Base-by-base conservation (phyloP, 2,113 vertebrate species). In the Micronycteris hirsuta region DNA sequence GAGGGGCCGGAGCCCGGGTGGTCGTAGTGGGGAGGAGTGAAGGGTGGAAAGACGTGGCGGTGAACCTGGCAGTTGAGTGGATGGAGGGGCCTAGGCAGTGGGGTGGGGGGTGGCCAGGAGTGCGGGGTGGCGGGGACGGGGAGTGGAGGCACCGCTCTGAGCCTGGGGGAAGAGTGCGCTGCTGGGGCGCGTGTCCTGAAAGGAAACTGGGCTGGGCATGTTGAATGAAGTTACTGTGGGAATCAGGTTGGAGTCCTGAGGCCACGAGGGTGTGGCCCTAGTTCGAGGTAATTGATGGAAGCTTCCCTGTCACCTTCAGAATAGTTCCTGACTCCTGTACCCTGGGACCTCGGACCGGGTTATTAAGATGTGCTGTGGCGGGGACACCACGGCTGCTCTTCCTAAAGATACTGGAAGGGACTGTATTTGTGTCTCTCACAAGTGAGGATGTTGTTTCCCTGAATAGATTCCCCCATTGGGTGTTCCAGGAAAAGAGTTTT, bases 201-300 rank as follows among this genome's bases (percentile, higher is more conserved):
- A 65, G 36, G 54, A 67, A 52, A 3, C 15, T 15, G 47, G 63
- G 56, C 12, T 24, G 31, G 45, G 58, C 15, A 22, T 3, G 7
- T 54, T 61, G 91, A 93, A 17, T 63, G 88, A 85, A 33, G 41
- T 58, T 45, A 90, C 24, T 17, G n/a, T 92, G 91, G 93, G 91
- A 94, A 92, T 36, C 11, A 67, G 81, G 33, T 54, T 58, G 91
- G 52, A 67, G 61, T 90, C 84, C 49, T 47, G 43, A 81, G 89
- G 63, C 36, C 31, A 31, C 1, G 24, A 86, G 74, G 86, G 81
- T 43, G 96, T 49, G 93, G 41, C 71, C 86, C n/a, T 31, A 7
- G 73, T 24, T 36, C 36, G 28, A 94, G 33, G 49, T 56, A 45
- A 74, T 58, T 78, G 95, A n/a, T 83, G 61, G 17, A 19, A 85